Percentiles rank a stretch among this genome's conserved stretches.
Conservation (phyloP, 2,888 invertebrate species). For the Leptinotarsa rubiginosa region DNA sequence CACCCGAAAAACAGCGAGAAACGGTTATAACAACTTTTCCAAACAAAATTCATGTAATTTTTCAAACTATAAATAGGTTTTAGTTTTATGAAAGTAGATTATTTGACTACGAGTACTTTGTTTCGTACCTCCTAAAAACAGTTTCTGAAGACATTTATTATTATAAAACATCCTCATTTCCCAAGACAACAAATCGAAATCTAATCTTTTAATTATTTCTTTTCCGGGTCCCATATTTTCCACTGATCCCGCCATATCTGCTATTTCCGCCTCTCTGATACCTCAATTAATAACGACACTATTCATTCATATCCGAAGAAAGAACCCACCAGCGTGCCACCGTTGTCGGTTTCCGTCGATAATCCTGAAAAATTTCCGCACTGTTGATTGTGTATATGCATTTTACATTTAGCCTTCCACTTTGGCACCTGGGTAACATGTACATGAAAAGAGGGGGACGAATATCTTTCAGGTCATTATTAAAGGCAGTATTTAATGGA, state of each 20-base stretch:
- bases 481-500: too few relatives aligned
- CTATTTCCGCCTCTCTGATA: conserved; percentile 7
- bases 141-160: neutral
- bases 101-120: too few relatives aligned
- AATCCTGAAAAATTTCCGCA: conserved; percentile 18
- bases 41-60: too few relatives aligned
- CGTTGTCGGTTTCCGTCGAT: conserved; percentile 13
- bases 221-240: conserved; percentile 7
- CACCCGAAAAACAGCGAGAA: too few relatives aligned
- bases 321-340: neutral
- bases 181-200: neutral
- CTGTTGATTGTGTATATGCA: conserved; percentile 27
- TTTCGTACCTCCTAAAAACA: too few relatives aligned
- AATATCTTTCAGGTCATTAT: too few relatives aligned
- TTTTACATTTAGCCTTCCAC: conserved; percentile 28
- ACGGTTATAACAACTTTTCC: too few relatives aligned
- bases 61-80: too few relatives aligned
- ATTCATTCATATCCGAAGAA: conserved; percentile 12
- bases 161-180: neutral
- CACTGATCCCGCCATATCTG: neutral
- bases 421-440: conserved; percentile 29
- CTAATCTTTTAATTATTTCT: neutral
- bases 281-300: conserved; percentile 17
- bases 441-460: neutral
- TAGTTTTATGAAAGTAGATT: too few relatives aligned